Base-by-base conservation (phyloP, 64 coral and sea anemone species). In the Actinia tenebrosa region DNA sequence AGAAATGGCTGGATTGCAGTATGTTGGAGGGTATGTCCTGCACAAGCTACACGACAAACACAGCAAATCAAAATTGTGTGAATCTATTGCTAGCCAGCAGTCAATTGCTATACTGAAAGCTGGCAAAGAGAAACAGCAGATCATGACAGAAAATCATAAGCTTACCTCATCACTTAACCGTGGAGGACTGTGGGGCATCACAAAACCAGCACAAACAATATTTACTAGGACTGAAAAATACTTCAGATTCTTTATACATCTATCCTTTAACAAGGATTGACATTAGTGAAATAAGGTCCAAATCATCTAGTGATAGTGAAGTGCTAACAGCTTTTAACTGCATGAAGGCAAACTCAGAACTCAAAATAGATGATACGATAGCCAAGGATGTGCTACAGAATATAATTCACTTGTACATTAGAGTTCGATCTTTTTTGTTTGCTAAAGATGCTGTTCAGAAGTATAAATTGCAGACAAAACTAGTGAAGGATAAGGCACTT, bases 11-110 rank as follows among this genome's bases (percentile, higher is more conserved):
- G 89, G 89, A 45, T 54, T 86, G 17, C 89, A 91, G 44, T 91
- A 91, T 80, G 43, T 86, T 79, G 89, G 89, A 52, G 89, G 85
- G 23, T 91, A 91, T 83, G 78, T 91, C 11, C n/a, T 87, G 5
- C 77, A 83, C 2, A 91, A 87, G 11, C 80, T 91, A 18, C 85
- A 91, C 53, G 87, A 86, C 5, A 91, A 91, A 66, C 17, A 60
- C 23, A 75, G 16, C 45, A 86, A 16, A 64, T 53, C 42, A 37
- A 86, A 79, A 60, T 71, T 82, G 5, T 22, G 10, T 7, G 25
- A 85, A 80, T 50, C 47, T 5, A 4, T 8, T 5, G 47, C 3
- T 5, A 80, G 68, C 46, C 68, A 91, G 71, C 68, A 86, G 53
- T 15, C 83, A 60, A 61, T 80, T 19, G 86, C 89, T 10, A 42